phyloP scores from a whole-genome alignment of 23 tunicate species.

The Phallusia fumigata region DNA sequence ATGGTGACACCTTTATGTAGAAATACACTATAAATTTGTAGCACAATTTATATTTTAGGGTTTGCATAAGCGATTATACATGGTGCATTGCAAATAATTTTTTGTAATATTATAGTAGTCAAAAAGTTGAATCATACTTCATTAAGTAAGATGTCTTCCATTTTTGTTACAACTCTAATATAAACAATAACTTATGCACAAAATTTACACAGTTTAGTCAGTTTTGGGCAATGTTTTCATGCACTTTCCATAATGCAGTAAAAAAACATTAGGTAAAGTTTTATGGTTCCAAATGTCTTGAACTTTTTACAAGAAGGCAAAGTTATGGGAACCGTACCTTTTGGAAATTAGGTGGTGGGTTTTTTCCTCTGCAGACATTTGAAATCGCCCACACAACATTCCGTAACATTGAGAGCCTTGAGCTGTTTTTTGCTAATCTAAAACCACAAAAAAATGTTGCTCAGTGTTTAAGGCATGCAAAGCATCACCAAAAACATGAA shows the following conservation, averaged over 20 bases:
- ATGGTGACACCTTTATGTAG: constrained; percentile 46
- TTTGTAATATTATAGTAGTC: too few species aligned
- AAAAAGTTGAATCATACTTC: too few species aligned
- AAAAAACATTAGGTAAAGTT: too few species aligned
- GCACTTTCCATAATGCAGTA: too few species aligned
- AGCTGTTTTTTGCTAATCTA: constrained; percentile 50
- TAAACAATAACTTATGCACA: too few species aligned
- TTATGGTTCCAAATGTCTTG: background rate
- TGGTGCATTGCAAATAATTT: too few species aligned
- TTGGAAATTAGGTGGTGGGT: constrained; percentile 86
- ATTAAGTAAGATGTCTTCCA: too few species aligned
- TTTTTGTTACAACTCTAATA: too few species aligned
- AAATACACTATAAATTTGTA: background rate
- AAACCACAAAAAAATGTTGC: background rate
- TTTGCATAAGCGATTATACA: too few species aligned
- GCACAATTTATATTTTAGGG: too few species aligned
- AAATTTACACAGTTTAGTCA: background rate
- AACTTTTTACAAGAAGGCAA: background rate
- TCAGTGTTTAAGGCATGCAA: background rate
- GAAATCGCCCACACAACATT: constrained; percentile 99
- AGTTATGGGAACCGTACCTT: constrained; percentile 27
- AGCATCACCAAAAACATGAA: background rate
- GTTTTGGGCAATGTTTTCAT: too few species aligned
- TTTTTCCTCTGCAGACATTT: constrained; percentile 91
- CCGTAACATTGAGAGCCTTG: constrained; percentile 46